Evolutionary conservation across 2,113 vertebrate genomes (phyloP), one percentile per base, ranked within the genome.

Genomic region (Pachypanchax playfairii): DNA sequence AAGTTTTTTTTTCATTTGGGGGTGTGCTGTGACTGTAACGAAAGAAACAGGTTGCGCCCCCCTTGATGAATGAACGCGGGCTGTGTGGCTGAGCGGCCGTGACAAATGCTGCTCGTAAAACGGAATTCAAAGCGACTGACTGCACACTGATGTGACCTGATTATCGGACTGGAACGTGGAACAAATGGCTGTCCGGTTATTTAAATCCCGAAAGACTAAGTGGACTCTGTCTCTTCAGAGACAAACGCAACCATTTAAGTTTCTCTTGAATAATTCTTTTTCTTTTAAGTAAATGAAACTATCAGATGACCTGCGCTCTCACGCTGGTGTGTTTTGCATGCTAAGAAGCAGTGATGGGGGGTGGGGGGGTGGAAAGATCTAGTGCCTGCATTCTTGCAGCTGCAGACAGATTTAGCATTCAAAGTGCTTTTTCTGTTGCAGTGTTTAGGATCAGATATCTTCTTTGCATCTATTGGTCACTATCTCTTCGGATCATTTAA

Each of bases 71-170:
- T 76, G 74, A 73, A 77, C 60, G 66, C 12, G 7, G 57, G 46
- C 58, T 13, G 68, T 50, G 60, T 28, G 78, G 64, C 66, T 29
- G 65, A 54, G 68, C 55, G 73, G 62, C 42, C 74, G 76, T 75
- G 72, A 83, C 82, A 65, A 80, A 83, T 73, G 65, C 24, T 56
- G 52, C 56, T 58, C 28, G 18, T 39, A 64, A 58, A 53, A 49
- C 52, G 14, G 52, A 81, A 58, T 69, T 73, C 61, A 68, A 18
- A 47, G 62, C 18, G 54, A 35, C 50, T 13, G n/a, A n/a, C n/a
- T n/a, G n/a, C n/a, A n/a, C n/a, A n/a, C n/a, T n/a, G 71, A 52
- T 28, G 26, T 62, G 66, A 46, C 75, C 63, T 55, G 70, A 6
- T 62, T 70, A 73, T 75, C 58, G 39, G 70, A 73, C 72, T 42